Evolutionary conservation across 2,113 vertebrate species (phyloP).

Genomic region (Amphilophus citrinellus): DNA sequence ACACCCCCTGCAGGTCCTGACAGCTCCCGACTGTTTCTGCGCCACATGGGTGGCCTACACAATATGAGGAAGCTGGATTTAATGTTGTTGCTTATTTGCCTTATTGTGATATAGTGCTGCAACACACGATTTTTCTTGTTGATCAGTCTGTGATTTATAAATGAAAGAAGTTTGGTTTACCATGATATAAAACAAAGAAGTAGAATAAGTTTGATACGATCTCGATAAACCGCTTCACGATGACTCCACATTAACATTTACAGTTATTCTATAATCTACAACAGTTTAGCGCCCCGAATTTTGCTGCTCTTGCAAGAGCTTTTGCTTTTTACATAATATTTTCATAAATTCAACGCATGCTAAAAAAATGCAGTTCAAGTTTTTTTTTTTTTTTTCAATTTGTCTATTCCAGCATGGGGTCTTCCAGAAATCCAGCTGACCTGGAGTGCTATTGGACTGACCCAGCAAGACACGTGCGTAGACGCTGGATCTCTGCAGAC

Average conservation of each 20-base stretch:
- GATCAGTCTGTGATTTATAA: background rate
- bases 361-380: constrained; percentile 22
- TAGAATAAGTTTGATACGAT: background rate
- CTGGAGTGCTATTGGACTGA: constrained; percentile 50
- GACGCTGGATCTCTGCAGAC: constrained; percentile 29
- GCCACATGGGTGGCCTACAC: no score
- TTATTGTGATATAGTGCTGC: background rate
- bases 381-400: constrained; percentile 43
- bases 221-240: background rate
- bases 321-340: constrained; percentile 29
- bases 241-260: background rate
- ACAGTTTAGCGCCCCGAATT: background rate
- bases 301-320: background rate
- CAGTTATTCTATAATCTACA: background rate
- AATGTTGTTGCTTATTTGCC: no score
- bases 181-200: background rate
- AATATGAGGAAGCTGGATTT: no score
- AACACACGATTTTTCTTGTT: background rate
- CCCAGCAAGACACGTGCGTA: constrained; percentile 62
- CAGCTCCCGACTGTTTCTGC: background rate
- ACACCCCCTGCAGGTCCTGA: background rate
- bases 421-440: constrained; percentile 53
- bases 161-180: background rate
- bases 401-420: constrained; percentile 36
- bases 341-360: constrained; percentile 16